These are phyloP conservation scores for Psittacula cyanocephala DNA, from an alignment of 2,113 vertebrate species.

Conservation along the genomic window DNA sequence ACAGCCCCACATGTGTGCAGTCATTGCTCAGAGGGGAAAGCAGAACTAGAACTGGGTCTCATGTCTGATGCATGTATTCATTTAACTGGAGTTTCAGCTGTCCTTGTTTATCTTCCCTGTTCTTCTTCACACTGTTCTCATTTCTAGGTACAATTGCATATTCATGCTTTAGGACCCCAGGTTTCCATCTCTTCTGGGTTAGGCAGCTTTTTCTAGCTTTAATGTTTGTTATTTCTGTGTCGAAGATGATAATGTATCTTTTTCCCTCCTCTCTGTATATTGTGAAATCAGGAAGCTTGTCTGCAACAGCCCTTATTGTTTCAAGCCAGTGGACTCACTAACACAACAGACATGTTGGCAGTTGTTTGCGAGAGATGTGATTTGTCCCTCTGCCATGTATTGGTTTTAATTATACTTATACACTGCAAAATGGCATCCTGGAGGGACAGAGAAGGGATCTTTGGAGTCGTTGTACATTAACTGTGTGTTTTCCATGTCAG, in stretches of 20 bases:
- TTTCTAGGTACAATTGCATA: background rate
- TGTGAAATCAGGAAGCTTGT: background rate
- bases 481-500: background rate
- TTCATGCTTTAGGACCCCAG: background rate
- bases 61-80: background rate
- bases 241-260: background rate
- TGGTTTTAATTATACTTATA: constrained; percentile 45
- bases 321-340: background rate
- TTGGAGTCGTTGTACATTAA: background rate
- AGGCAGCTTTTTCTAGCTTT: background rate
- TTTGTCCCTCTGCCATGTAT: background rate
- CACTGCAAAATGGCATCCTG: constrained; percentile 57
- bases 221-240: background rate
- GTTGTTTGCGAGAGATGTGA: background rate
- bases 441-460: background rate
- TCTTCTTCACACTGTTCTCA: background rate
- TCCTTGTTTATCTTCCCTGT: background rate
- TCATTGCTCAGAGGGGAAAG: background rate
- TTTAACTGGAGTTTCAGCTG: background rate
- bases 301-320: background rate
- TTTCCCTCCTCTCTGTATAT: background rate
- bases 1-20: background rate
- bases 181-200: background rate
- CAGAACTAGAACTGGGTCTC: background rate
- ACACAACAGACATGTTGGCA: background rate